Evolutionary conservation across 2,797 vertebrate species (phyloP).

Genomic region (Galago senegalensis): DNA sequence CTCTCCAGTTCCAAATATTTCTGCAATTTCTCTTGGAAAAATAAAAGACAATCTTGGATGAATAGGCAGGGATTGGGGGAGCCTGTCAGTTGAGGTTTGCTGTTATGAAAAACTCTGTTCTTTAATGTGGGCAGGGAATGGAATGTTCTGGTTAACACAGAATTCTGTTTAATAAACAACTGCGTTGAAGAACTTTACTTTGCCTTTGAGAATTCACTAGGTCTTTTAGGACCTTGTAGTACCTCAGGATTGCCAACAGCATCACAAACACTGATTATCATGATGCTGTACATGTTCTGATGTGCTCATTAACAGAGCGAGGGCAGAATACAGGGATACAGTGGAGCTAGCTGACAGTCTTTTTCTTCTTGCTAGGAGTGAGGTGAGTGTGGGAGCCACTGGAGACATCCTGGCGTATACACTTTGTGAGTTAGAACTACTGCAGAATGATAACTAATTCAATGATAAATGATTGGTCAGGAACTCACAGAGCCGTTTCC

Average conservation of each 20-base stretch:
- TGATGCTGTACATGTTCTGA: not conserved
- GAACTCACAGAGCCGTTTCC: not conserved
- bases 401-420: not conserved
- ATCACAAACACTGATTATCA: too few species aligned
- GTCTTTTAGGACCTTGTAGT: not conserved
- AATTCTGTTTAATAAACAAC: not conserved
- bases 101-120: constrained; percentile 20
- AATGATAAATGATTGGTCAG: not conserved
- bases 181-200: not conserved
- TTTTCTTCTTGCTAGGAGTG: not conserved
- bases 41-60: constrained; percentile 9
- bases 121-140: not conserved
- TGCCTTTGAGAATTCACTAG: constrained; percentile 14
- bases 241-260: not conserved
- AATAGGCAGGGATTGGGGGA: not conserved
- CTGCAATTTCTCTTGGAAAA: constrained; percentile 8
- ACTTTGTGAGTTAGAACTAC: not conserved
- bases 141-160: not conserved
- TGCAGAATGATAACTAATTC: not conserved
- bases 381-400: not conserved
- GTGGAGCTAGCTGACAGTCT: not conserved
- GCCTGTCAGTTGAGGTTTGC: not conserved
- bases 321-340: not conserved
- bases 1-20: constrained; percentile 45
- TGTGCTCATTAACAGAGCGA: not conserved